Conservation (phyloP, 2,797 vertebrate species). For the Enteromius mattozi region DNA sequence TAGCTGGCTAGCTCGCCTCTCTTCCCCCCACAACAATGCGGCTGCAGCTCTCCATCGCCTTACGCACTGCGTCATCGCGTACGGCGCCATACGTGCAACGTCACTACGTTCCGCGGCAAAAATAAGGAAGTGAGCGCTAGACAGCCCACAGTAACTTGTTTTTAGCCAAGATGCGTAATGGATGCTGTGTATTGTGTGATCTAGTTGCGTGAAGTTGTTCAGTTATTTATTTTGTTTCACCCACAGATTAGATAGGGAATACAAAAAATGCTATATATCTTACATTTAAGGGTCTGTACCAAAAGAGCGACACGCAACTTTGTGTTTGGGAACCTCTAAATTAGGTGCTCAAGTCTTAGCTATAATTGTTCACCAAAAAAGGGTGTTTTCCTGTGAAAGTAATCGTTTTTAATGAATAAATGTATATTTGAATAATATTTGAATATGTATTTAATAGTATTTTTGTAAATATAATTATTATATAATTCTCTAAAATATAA, state of each 20-base stretch:
- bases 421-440: too few species aligned
- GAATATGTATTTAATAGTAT: too few species aligned
- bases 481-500: too few species aligned
- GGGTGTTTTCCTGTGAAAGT: background rate
- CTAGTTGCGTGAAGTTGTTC: too few species aligned
- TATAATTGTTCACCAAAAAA: background rate
- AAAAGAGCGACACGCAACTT: background rate
- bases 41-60: conserved; percentile 66
- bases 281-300: background rate
- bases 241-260: background rate
- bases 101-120: conserved; percentile 58
- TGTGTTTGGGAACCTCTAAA: background rate
- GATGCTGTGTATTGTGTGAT: background rate
- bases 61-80: conserved; percentile 56
- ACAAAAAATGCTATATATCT: background rate
- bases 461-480: too few species aligned
- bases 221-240: background rate
- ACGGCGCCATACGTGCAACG: conserved; percentile 46
- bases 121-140: conserved; percentile 65
- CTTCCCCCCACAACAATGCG: conserved; percentile 84
- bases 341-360: background rate
- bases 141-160: background rate
- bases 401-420: background rate
- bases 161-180: background rate
- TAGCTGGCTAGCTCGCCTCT: conserved; percentile 71